Base-by-base conservation (phyloP, 92 coral and sea anemone genomes). In the Anthopleura xanthogrammica region DNA sequence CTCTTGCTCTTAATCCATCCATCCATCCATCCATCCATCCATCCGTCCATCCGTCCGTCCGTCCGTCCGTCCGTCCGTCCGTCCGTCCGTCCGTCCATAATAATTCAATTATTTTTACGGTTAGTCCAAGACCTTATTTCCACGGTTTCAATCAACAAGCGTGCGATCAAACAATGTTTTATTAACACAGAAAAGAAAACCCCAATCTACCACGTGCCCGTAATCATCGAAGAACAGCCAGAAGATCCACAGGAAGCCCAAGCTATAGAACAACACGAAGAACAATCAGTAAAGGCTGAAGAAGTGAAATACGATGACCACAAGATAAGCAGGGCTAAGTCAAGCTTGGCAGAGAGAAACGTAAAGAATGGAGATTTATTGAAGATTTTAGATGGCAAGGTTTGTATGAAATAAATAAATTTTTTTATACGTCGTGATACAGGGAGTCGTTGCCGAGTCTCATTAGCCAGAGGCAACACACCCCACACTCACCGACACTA, bases 121-220 rank as follows among this genome's bases (percentile, higher is more conserved):
- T 29, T 1, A 29, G 36, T 1, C 36, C 36, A 29, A 29, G 36
- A n/a, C n/a, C n/a, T n/a, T n/a, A n/a, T n/a, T n/a, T n/a, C n/a
- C n/a, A n/a, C n/a, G n/a, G 36, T 29, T 29, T 29, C 36, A 29
- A 29, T 29, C 36, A 29, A 29, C 36, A 29, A 29, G 36, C 36
- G 36, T 29, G 36, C 36, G 36, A 29, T 29, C 36, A 29, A 29
- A 54, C 11, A 10, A 54, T 54, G 9, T 54, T 77, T 80, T 66
- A 78, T 77, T 62, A 42, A 23, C 73, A 82, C 84, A 60, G 84
- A 46, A 42, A 66, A 60, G 19, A 62, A 62, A 62, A 62, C 24
- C 70, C 29, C 11, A 54, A 13, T 6, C 16, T 54, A 54, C 11
- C 23, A 62, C 29, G 70, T 62, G 29, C 70, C 70, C 36, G 16